These are phyloP conservation scores for Romanogobio albipinnatus DNA, from an alignment of 2,113 vertebrate genomes.

Conservation along the genomic window DNA sequence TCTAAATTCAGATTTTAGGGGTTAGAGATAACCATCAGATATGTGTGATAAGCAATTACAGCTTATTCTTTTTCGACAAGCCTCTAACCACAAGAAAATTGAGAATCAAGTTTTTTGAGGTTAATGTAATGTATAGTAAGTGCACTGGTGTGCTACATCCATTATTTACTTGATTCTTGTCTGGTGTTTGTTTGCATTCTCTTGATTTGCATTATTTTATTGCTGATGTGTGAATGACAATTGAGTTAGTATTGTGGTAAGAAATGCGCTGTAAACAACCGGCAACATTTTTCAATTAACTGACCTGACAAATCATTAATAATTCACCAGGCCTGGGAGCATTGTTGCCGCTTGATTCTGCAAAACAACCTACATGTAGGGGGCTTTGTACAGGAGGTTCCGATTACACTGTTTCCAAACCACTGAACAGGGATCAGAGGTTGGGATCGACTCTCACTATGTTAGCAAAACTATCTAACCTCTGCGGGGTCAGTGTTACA, in stretches of 20 bases:
- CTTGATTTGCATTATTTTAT: not conserved
- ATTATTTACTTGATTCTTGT: not conserved
- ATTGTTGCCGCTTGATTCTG: constrained; percentile 15
- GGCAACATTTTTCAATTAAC: not conserved
- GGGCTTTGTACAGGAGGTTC: constrained; percentile 22
- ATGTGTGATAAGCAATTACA: not conserved
- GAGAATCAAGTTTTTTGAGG: not conserved
- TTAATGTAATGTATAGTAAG: not conserved
- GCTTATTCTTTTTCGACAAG: not conserved
- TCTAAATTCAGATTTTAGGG: not conserved
- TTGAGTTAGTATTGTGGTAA: not conserved
- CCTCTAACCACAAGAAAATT: not conserved
- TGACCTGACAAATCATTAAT: not conserved
- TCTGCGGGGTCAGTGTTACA: constrained; percentile 16
- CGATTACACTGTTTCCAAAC: constrained; percentile 24
- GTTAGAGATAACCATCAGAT: not conserved
- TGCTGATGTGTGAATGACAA: not conserved
- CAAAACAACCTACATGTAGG: constrained; percentile 32
- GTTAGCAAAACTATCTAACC: constrained; percentile 34
- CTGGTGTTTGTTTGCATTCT: not conserved
- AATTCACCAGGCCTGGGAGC: constrained; percentile 6
- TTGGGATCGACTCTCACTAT: constrained; percentile 17
- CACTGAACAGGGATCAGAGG: constrained; percentile 7
- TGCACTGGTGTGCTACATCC: not conserved
- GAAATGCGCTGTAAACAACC: constrained; percentile 6